These are phyloP conservation scores for Athetis lepigone DNA, from an alignment of 2,888 invertebrate genomes.

Conservation along the genomic window DNA sequence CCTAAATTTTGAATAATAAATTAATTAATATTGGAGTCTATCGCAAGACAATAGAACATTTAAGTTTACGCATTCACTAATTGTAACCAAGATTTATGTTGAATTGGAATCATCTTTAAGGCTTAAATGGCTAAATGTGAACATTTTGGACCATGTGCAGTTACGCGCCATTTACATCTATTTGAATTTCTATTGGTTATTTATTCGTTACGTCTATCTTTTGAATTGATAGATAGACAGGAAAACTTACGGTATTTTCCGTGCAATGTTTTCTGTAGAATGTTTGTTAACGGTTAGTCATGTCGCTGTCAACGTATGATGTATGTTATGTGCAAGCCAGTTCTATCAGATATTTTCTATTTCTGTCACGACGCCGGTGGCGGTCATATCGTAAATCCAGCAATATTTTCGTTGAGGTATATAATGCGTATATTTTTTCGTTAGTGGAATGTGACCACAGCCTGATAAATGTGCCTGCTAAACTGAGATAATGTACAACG, in stretches of 20 bases:
- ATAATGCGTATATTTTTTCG: slow-evolving; percentile 78
- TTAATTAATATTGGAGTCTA: slow-evolving; percentile 5
- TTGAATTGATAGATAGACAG: slow-evolving; percentile 23
- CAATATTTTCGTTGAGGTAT: slow-evolving; percentile 79
- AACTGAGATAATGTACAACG: slow-evolving; percentile 66
- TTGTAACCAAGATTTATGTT: slow-evolving; percentile 23
- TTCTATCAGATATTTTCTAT: slow-evolving; percentile 82
- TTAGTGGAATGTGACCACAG: slow-evolving; percentile 74
- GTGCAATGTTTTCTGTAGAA: slow-evolving; percentile 43
- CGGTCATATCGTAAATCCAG: slow-evolving; percentile 74
- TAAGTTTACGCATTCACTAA: slow-evolving; percentile 6
- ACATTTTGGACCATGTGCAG: not conserved
- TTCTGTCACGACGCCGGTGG: slow-evolving; percentile 84
- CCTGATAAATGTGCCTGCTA: slow-evolving; percentile 71
- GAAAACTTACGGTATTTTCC: slow-evolving; percentile 50
- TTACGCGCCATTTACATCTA: not conserved
- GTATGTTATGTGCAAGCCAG: slow-evolving; percentile 77
- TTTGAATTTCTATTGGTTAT: slow-evolving; percentile 22
- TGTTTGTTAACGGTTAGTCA: slow-evolving; percentile 76
- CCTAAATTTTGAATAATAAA: slow-evolving; percentile 17
- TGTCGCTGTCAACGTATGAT: slow-evolving; percentile 79
- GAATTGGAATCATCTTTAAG: not conserved
- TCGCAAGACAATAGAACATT: slow-evolving; percentile 6
- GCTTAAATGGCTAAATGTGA: not conserved
- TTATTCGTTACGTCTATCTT: slow-evolving; percentile 28